phyloP scores from a whole-genome alignment of 2,888 invertebrate species.

The Erynnis tages region DNA sequence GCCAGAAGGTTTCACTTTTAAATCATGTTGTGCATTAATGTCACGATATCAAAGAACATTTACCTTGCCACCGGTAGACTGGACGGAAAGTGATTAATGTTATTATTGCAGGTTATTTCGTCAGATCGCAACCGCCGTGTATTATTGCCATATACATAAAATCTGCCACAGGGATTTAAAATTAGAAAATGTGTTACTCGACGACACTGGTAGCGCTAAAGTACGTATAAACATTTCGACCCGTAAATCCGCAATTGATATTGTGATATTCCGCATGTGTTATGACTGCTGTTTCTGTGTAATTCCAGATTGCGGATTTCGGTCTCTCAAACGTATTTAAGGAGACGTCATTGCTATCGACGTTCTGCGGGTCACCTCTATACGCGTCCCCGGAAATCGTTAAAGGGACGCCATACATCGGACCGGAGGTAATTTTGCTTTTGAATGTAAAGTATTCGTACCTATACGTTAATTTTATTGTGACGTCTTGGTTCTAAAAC shows the following conservation, averaged over 20 bases:
- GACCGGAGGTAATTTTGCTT: slow-evolving; percentile 90
- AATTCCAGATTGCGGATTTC: slow-evolving; percentile 96
- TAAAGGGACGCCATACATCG: slow-evolving; percentile 97
- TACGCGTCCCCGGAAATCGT: slow-evolving; percentile 99
- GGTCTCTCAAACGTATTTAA: slow-evolving; percentile 98
- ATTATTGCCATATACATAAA: slow-evolving; percentile 99
- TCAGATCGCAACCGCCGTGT: slow-evolving; percentile 97
- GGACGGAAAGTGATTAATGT: slow-evolving; percentile 7
- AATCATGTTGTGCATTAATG: not conserved
- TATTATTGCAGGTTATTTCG: slow-evolving; percentile 88
- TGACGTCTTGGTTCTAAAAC: no score
- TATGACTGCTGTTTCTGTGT: slow-evolving; percentile 2
- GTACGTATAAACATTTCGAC: slow-evolving; percentile 65
- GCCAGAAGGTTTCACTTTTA: slow-evolving; percentile 84
- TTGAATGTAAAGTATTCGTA: no score
- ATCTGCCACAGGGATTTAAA: slow-evolving; percentile 98
- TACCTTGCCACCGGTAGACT: not conserved
- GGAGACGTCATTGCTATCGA: slow-evolving; percentile 91
- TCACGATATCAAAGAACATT: not conserved
- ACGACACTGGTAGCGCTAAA: slow-evolving; percentile 97
- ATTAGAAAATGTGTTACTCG: slow-evolving; percentile 96
- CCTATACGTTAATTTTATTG: not conserved
- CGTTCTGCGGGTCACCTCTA: slow-evolving; percentile 97
- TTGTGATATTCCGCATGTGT: not conserved
- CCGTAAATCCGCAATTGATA: not conserved